These are phyloP conservation scores for Neosalanx taihuensis DNA, from an alignment of 2,797 vertebrate species.

Conservation along the genomic window DNA sequence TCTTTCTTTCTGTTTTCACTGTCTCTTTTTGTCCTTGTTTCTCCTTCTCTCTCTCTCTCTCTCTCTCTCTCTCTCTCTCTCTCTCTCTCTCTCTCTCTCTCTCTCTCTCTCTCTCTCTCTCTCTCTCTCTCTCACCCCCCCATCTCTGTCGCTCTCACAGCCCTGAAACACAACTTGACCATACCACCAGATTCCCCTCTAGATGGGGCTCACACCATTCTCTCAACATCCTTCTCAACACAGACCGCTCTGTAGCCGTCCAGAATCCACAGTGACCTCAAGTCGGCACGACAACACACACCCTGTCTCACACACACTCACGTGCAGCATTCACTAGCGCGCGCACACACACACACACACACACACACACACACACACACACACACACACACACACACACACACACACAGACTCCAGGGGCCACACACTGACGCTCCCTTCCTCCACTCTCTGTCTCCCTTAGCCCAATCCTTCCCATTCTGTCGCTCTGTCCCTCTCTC, in stretches of 20 bases:
- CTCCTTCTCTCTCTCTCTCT: neutral
- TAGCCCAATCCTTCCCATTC: conserved; percentile 10
- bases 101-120: neutral
- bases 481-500: neutral
- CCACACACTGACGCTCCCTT: conserved; percentile 7
- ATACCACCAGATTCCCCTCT: conserved; percentile 56
- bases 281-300: neutral
- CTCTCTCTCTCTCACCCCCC: neutral
- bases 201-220: conserved; percentile 65
- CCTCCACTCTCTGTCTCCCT: conserved; percentile 21
- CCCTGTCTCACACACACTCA: neutral
- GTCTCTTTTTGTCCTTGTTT: neutral
- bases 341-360: neutral
- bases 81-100: neutral
- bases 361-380: neutral
- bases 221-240: conserved; percentile 14
- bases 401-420: neutral
- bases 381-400: neutral
- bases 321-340: neutral
- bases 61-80: neutral
- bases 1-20: too few species aligned
- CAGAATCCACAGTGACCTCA: neutral
- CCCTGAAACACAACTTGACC: neutral
- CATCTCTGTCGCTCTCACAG: neutral
- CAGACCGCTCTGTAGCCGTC: conserved; percentile 26